These are phyloP conservation scores for Galeopterus variegatus DNA, from an alignment of 2,113 vertebrate genomes.

Conservation along the genomic window DNA sequence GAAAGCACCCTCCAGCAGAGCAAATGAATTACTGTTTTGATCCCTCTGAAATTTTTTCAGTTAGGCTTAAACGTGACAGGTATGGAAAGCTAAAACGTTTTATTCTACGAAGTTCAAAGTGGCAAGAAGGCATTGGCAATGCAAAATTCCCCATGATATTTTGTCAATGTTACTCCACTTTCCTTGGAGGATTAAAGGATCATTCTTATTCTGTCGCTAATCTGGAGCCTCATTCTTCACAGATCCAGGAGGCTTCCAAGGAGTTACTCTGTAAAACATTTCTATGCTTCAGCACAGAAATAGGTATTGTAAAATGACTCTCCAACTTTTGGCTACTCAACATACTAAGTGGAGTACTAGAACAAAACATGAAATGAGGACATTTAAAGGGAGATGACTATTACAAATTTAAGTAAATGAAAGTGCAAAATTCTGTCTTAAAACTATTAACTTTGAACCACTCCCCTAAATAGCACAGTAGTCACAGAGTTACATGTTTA, in stretches of 20 bases:
- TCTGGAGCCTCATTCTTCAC: background rate
- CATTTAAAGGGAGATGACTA: slow-evolving; percentile 1
- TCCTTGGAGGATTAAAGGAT: background rate
- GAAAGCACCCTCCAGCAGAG: background rate
- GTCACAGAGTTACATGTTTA: background rate
- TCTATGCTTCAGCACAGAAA: background rate
- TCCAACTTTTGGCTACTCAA: background rate
- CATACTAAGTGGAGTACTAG: background rate
- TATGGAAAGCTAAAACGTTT: slow-evolving; percentile 48
- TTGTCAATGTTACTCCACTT: background rate
- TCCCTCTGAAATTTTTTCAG: slow-evolving; percentile 29
- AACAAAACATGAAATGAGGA: background rate
- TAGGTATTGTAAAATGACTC: slow-evolving; percentile 8
- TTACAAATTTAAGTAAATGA: background rate
- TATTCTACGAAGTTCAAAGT: slow-evolving; percentile 40
- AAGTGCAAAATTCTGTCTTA: background rate
- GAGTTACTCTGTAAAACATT: background rate
- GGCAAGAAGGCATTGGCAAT: background rate
- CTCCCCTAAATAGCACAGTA: background rate
- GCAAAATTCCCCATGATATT: background rate
- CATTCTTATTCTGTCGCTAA: slow-evolving; percentile 45
- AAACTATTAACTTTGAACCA: background rate
- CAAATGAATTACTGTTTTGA: slow-evolving; percentile 51
- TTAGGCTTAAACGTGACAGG: slow-evolving; percentile 33
- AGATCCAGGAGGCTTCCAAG: background rate